Base-by-base conservation (phyloP, 2,888 invertebrate species). In the Lordiphosa andalusiaca region DNA sequence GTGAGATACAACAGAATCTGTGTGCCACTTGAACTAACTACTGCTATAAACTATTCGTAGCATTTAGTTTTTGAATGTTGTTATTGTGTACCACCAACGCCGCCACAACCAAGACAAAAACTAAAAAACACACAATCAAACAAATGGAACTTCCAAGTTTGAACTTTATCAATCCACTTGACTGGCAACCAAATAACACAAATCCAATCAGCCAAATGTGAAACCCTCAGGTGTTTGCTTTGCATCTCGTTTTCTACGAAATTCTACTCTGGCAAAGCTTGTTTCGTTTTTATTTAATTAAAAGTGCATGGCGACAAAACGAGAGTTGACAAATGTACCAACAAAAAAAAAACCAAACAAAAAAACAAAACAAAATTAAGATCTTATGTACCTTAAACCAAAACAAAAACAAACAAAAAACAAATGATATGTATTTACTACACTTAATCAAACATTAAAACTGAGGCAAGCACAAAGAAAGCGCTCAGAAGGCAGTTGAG, bases 281-380 rank as follows among this genome's bases (percentile, higher is more conserved):
- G 25, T 30, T 30, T 30, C 9, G 30, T 7, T 37, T 53, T 44
- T 30, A 39, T 33, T 38, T 42, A 54, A 56, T 41, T 64, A 50
- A 57, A 30, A 52, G 60, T 48, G 39, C 46, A 60, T 30, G 46
- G 37, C 39, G 21, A 44, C n/a, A 46, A 53, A 35, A 36, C 48
- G 47, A 68, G 47, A 41, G 21, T 52, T 60, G 19, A 50, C 33
- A 74, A 72, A 71, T 73, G 69, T 68, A 77, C 81, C 73, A 56
- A 35, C 35, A 44, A 59, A 30, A 9, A 30, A 30, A 9, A 30
- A n/a, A n/a, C n/a, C n/a, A n/a, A n/a, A n/a, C n/a, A n/a, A n/a
- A 1, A 9, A 30, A 30, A 30, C 7, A 30, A 25, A 1, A 25
- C 6, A 25, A 25, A 25, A 6, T 6, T 25, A 25, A 25, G 25